phyloP scores from a whole-genome alignment of 1,140 invertebrate species.

The Drosophila subpulchrella region DNA sequence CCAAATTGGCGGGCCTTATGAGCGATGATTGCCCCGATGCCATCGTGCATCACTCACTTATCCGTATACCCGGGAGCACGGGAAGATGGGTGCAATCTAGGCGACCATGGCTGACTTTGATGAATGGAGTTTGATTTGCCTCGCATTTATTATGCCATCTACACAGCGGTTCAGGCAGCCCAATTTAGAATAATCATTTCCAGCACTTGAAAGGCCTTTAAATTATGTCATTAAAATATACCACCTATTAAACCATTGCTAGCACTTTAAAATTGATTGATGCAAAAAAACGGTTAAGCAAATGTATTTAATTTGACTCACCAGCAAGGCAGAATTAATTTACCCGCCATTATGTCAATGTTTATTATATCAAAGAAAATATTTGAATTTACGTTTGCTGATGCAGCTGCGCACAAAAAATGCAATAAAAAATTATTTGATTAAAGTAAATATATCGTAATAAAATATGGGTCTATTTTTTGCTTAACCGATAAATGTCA shows the following conservation, averaged over 20 bases:
- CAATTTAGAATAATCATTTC: constrained; percentile 5
- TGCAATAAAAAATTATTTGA: not conserved
- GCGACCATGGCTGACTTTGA: constrained; percentile 59
- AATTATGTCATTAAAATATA: not conserved
- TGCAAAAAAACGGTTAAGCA: constrained; percentile 10
- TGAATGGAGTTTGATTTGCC: constrained; percentile 70
- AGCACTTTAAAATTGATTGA: constrained; percentile 6
- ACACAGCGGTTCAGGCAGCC: constrained; percentile 7
- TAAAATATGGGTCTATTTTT: not conserved
- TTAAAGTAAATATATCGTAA: not conserved
- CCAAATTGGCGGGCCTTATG: constrained; percentile 74
- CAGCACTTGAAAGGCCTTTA: no score
- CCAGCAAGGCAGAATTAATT: constrained; percentile 24
- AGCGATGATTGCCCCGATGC: constrained; percentile 71
- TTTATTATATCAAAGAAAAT: constrained; percentile 38
- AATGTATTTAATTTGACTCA: constrained; percentile 31
- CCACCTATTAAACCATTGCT: not conserved
- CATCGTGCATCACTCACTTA: constrained; percentile 64
- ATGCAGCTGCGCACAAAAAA: not conserved
- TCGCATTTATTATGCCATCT: constrained; percentile 50
- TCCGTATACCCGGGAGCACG: not conserved
- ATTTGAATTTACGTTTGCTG: constrained; percentile 13
- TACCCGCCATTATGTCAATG: constrained; percentile 9
- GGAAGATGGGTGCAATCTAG: constrained; percentile 30
- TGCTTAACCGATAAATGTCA: not conserved